Conservation (phyloP, 2,113 vertebrate genomes). For the Acrocephalus arundinaceus region DNA sequence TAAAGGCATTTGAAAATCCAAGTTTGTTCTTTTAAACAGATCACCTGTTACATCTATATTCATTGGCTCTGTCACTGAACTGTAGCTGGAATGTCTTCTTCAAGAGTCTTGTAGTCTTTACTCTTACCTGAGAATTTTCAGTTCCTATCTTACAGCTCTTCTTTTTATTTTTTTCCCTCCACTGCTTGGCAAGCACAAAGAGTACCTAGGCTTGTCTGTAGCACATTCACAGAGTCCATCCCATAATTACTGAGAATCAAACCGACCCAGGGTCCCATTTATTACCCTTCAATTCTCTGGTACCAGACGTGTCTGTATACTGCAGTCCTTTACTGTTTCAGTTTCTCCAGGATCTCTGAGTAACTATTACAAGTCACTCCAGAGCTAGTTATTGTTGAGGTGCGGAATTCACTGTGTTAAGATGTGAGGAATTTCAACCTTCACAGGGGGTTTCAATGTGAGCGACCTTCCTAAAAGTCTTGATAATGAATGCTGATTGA, state of each 20-base stretch:
- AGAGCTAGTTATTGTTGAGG: fast-evolving
- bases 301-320: not conserved
- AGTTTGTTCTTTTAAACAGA: not conserved
- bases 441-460: not conserved
- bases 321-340: not conserved
- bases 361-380: not conserved
- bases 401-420: not conserved
- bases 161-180: not conserved
- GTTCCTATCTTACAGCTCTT: not conserved
- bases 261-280: not conserved
- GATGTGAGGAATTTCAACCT: not conserved
- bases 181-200: not conserved
- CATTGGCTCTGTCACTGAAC: not conserved
- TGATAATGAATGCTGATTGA: not conserved
- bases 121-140: not conserved
- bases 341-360: not conserved
- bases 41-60: not conserved
- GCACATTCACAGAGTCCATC: not conserved
- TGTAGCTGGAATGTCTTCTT: not conserved
- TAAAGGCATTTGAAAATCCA: not conserved
- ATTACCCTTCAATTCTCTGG: not conserved
- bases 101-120: not conserved
- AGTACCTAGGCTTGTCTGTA: not conserved
- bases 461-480: not conserved
- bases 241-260: not conserved